A percentile compares a stretch with the other conserved stretches of the same genome.
These are phyloP conservation scores for Oncopeltus fasciatus DNA, from an alignment of 1,140 invertebrate species.

Conservation along the genomic window DNA sequence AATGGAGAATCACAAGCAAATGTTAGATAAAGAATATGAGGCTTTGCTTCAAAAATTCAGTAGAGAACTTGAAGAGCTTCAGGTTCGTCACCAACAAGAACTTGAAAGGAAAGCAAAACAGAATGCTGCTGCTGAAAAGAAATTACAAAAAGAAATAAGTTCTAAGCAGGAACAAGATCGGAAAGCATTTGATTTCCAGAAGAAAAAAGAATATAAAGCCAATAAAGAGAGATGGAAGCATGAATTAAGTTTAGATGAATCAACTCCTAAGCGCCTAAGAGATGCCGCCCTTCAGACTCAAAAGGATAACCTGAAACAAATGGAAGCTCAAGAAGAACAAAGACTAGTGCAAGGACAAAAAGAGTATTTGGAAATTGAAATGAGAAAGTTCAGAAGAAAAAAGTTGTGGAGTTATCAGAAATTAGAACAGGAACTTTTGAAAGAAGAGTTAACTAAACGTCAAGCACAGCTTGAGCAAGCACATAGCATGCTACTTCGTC, in stretches of 20 bases:
- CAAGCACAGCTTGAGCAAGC: slow-evolving; percentile 89
- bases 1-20: slow-evolving; percentile 89
- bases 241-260: slow-evolving; percentile 78
- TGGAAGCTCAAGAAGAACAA: slow-evolving; percentile 81
- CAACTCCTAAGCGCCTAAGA: slow-evolving; percentile 79
- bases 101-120: slow-evolving; percentile 78
- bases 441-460: slow-evolving; percentile 87
- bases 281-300: slow-evolving; percentile 65
- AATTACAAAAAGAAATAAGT: slow-evolving; percentile 82
- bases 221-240: slow-evolving; percentile 95
- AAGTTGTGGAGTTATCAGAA: slow-evolving; percentile 74
- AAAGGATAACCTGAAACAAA: slow-evolving; percentile 81
- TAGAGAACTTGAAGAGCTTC: slow-evolving; percentile 81
- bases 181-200: slow-evolving; percentile 74
- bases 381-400: slow-evolving; percentile 81
- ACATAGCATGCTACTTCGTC: slow-evolving; percentile 84
- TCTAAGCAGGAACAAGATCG: slow-evolving; percentile 77
- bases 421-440: slow-evolving; percentile 77
- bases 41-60: slow-evolving; percentile 76
- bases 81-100: slow-evolving; percentile 77
- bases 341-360: slow-evolving; percentile 72
- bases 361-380: slow-evolving; percentile 82
- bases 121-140: slow-evolving; percentile 78
- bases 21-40: slow-evolving; percentile 94
- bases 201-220: slow-evolving; percentile 95